These are phyloP conservation scores for Nomada fabriciana DNA, from an alignment of 2,888 invertebrate genomes.

Conservation along the genomic window DNA sequence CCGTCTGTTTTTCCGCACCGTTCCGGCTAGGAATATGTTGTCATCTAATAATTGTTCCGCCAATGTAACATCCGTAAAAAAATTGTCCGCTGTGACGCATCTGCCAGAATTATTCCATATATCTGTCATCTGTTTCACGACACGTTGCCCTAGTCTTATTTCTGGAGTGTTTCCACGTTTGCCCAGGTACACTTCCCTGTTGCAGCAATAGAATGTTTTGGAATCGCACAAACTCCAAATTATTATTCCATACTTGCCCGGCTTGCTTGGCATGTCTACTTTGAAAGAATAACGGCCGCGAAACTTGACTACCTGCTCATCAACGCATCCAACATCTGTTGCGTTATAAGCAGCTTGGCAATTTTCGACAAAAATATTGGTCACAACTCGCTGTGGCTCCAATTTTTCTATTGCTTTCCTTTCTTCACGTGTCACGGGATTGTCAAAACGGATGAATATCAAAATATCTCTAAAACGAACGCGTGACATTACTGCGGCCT, in stretches of 20 bases:
- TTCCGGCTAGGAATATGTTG: constrained; percentile 13
- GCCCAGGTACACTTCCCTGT: constrained; percentile 23
- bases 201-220: constrained; percentile 33
- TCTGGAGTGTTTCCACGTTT: neutral
- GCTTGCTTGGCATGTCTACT: constrained; percentile 20
- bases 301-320: constrained; percentile 29
- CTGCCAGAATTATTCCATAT: neutral
- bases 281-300: constrained; percentile 22
- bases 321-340: neutral
- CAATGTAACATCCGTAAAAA: constrained; percentile 15
- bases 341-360: constrained; percentile 22
- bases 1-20: neutral
- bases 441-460: neutral
- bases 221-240: constrained; percentile 13
- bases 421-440: neutral
- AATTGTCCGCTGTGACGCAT: neutral
- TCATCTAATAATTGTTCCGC: constrained; percentile 9
- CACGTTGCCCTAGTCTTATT: neutral
- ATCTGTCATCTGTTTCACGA: constrained; percentile 6
- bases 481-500: constrained; percentile 29
- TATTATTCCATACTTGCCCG: constrained; percentile 20
- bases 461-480: constrained; percentile 20
- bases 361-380: constrained; percentile 18
- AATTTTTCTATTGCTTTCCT: constrained; percentile 15
- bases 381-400: constrained; percentile 4